These are phyloP conservation scores for Acrocera orbiculus DNA, from an alignment of 2,888 invertebrate species.

Conservation along the genomic window DNA sequence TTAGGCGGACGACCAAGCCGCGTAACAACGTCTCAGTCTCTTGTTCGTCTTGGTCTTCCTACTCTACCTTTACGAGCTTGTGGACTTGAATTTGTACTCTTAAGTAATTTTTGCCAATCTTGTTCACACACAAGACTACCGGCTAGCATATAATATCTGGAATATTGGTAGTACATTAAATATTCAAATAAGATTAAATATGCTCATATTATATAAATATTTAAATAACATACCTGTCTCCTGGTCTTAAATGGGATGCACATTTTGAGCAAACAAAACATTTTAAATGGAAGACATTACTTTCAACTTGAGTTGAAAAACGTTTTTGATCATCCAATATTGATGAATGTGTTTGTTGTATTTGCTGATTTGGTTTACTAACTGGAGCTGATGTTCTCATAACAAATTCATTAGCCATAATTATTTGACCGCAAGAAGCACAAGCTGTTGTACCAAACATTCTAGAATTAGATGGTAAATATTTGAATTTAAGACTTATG, in stretches of 20 bases:
- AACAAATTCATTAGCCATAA: conserved; percentile 80
- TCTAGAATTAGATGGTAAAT: conserved; percentile 35
- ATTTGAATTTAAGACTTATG: background rate
- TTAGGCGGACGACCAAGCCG: conserved; percentile 19
- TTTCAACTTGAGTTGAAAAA: conserved; percentile 27
- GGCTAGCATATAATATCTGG: conserved; percentile 68
- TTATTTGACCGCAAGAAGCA: conserved; percentile 73
- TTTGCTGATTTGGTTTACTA: conserved; percentile 15
- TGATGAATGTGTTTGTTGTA: conserved; percentile 17
- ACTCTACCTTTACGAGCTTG: conserved; percentile 65
- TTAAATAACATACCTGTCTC: conserved; percentile 78
- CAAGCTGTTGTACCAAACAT: conserved; percentile 81
- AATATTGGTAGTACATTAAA: background rate
- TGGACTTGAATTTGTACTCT: conserved; percentile 41
- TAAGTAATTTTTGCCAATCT: conserved; percentile 80
- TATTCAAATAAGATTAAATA: too few relatives aligned
- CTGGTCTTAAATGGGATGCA: conserved; percentile 66
- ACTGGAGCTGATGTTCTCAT: conserved; percentile 41
- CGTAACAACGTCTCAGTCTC: conserved; percentile 46
- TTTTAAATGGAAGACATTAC: conserved; percentile 80
- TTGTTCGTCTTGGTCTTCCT: conserved; percentile 65
- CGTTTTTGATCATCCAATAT: conserved; percentile 12
- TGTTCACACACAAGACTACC: conserved; percentile 81
- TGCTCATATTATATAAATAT: too few relatives aligned
- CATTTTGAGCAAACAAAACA: conserved; percentile 90